These are phyloP conservation scores for Frieseomelitta varia DNA, from an alignment of 1,140 invertebrate species.

Conservation along the genomic window DNA sequence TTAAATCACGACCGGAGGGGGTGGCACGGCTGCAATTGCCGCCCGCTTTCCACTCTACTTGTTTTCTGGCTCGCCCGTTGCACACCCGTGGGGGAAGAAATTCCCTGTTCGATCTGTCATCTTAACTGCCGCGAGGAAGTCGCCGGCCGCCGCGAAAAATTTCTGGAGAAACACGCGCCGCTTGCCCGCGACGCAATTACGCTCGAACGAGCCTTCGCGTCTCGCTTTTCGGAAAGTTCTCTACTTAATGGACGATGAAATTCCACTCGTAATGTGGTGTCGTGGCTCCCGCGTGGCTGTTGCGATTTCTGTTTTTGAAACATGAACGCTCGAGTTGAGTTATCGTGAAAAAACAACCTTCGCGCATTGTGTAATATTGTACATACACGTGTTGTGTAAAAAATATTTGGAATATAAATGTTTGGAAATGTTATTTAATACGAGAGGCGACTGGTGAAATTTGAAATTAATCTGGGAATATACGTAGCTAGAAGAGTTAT, in stretches of 20 bases:
- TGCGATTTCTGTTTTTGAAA: neutral
- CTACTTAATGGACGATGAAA: constrained; percentile 5
- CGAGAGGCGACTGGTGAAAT: no score
- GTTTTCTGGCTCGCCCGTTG: constrained; percentile 43
- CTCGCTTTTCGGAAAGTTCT: no score
- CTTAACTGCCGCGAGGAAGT: constrained; percentile 7
- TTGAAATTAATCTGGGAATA: no score
- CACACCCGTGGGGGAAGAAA: constrained; percentile 25
- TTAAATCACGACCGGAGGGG: constrained; percentile 34
- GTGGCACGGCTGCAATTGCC: neutral
- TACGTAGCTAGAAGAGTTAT: no score
- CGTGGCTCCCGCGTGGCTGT: no score
- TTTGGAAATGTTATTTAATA: no score
- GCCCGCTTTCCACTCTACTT: constrained; percentile 40
- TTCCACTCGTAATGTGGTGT: neutral
- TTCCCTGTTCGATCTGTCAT: constrained; percentile 56
- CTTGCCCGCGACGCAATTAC: neutral
- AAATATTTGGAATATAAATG: no score
- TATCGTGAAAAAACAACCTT: no score
- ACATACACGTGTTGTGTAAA: no score
- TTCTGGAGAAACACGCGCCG: neutral
- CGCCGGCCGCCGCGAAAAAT: neutral
- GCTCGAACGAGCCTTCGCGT: no score
- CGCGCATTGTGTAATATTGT: no score
- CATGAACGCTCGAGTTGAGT: neutral